Base-by-base conservation (phyloP, 2,113 vertebrate genomes). In the Petrocephalus microphthalmus region DNA sequence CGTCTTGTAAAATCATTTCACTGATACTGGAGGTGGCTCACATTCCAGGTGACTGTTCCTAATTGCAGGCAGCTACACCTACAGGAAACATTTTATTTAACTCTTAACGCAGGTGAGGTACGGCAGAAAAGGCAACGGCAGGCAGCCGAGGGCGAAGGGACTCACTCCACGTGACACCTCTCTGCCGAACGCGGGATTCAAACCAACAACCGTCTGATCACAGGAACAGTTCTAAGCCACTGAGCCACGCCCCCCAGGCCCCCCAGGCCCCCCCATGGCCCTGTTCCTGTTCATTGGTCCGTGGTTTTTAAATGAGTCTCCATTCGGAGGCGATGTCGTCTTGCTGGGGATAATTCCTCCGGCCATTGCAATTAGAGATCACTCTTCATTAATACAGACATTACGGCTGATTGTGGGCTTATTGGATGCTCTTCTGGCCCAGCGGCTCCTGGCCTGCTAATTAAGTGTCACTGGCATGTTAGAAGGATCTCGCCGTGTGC, bases 381-480 rank as follows among this genome's bases (percentile, higher is more conserved):
- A 42, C 33, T 37, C 71, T 33, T 78, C 71, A 78, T 78, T 78
- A 78, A 42, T 67, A 15, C 33, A 37, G 71, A 37, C 71, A 78
- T 78, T 78, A 42, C 33, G n/a, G 71, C 71, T 78, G 71, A 78
- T 78, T 78, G 71, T 78, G 71, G 33, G 71, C 29, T 78, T 78
- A 78, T 42, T 42, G 71, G 29, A 78, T 19, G 71, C 71, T 78
- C 71, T 2, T 78, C 37, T 78, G 33, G 33, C 71, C 71, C 71
- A 78, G 71, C 17, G 71, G 33, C 42, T 37, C 17, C 71, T 37
- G 5, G 33, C 17, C 33, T 78, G 71, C 33, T 78, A 78, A 78
- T 78, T 78, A 78, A 78, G n/a, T 29, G 60, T 67, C 60, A 13
- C 60, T 25, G 29, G 15, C 67, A 74, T 4, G 13, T 33, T 78